Percentiles rank a stretch among this genome's conserved stretches.
phyloP scores from a whole-genome alignment of 2,113 vertebrate genomes.

The Mastomys natalensis region DNA sequence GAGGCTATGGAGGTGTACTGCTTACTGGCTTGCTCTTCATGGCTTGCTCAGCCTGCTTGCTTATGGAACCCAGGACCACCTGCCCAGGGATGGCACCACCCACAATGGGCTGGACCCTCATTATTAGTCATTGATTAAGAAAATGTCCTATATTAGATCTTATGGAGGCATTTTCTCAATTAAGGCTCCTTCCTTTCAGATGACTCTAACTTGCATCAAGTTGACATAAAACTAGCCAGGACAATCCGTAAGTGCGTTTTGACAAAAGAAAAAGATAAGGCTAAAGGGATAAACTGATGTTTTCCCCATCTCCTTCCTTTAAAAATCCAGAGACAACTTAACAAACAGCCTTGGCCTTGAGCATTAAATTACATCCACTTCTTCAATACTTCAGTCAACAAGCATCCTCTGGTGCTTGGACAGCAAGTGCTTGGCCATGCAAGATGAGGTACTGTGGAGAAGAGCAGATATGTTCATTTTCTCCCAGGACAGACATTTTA shows the following conservation, averaged over 20 bases:
- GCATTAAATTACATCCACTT: not conserved
- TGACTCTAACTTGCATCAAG: not conserved
- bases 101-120: not conserved
- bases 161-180: not conserved
- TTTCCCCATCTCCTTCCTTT: not conserved
- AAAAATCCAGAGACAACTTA: not conserved
- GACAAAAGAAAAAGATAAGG: not conserved
- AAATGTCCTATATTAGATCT: not conserved
- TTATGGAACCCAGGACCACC: not conserved
- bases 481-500: not conserved
- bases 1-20: too few species aligned
- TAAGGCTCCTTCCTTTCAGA: not conserved
- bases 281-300: not conserved
- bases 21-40: too few species aligned
- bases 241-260: not conserved
- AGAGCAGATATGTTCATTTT: too few species aligned
- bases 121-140: not conserved
- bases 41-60: too few species aligned
- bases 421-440: not conserved
- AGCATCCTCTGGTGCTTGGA: not conserved
- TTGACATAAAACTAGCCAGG: not conserved
- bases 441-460: not conserved
- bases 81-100: not conserved
- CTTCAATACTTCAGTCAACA: not conserved
- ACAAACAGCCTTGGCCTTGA: not conserved